Conservation (phyloP, 2,888 invertebrate species). For the Tachina grossa region DNA sequence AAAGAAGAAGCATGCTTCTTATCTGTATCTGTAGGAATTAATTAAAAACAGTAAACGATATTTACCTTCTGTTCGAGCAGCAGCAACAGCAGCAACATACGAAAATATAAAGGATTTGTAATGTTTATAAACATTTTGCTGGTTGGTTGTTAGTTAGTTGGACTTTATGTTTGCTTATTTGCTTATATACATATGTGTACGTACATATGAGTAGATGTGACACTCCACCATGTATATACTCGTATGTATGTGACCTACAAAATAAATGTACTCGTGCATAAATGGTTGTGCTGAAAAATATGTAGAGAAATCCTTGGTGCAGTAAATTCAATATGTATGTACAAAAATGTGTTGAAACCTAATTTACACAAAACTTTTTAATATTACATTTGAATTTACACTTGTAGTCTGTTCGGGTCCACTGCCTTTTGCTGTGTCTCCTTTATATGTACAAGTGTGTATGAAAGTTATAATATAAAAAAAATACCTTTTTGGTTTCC, state of each 20-base stretch:
- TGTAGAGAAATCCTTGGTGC: constrained; percentile 21
- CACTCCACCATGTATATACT: neutral
- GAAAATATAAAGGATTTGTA: constrained; percentile 17
- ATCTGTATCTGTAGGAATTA: constrained; percentile 64
- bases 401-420: constrained; percentile 20
- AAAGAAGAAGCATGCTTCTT: constrained; percentile 68
- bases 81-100: constrained; percentile 34
- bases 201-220: neutral
- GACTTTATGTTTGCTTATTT: constrained; percentile 16
- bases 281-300: constrained; percentile 25
- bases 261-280: constrained; percentile 8
- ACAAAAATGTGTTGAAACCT: constrained; percentile 31
- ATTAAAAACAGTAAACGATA: constrained; percentile 69
- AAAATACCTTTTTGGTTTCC: constrained; percentile 10
- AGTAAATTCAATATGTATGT: neutral
- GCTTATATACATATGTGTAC: constrained; percentile 2
- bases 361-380: constrained; percentile 41
- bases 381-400: constrained; percentile 36
- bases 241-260: constrained; percentile 56
- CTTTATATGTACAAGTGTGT: neutral
- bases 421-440: neutral
- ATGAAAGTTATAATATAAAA: constrained; percentile 10
- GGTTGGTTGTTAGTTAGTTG: constrained; percentile 39
- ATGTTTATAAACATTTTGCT: constrained; percentile 44
- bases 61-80: constrained; percentile 58